phyloP scores from a whole-genome alignment of 1,140 invertebrate genomes.

The Argopecten irradians region DNA sequence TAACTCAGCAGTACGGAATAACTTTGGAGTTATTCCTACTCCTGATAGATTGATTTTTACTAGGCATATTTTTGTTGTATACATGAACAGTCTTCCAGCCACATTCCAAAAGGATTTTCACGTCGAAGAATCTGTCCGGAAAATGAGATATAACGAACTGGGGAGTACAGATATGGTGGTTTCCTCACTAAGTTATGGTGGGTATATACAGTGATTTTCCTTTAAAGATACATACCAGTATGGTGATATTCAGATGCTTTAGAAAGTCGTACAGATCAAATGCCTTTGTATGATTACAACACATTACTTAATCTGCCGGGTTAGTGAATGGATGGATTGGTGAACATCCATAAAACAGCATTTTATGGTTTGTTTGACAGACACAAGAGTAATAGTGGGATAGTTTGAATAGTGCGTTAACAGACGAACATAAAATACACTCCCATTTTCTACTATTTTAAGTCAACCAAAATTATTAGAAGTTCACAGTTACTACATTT shows the following conservation, averaged over 20 bases:
- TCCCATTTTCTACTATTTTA: too few species aligned
- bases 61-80: not conserved
- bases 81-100: slow-evolving; percentile 28
- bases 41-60: too few species aligned
- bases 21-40: too few species aligned
- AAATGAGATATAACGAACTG: slow-evolving; percentile 80
- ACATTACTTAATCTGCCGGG: not conserved
- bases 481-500: too few species aligned
- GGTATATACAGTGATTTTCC: slow-evolving; percentile 77
- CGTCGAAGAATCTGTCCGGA: slow-evolving; percentile 71
- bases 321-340: not conserved
- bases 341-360: too few species aligned
- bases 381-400: too few species aligned
- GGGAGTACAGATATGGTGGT: slow-evolving; percentile 81
- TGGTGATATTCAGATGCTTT: not conserved
- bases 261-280: not conserved
- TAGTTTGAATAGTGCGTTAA: too few species aligned
- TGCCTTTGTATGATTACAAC: not conserved
- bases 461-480: too few species aligned
- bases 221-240: too few species aligned
- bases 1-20: too few species aligned
- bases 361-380: too few species aligned
- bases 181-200: slow-evolving; percentile 82
- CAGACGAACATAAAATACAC: too few species aligned
- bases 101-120: slow-evolving; percentile 56